A percentile compares a stretch with the other conserved stretches of the same genome.
Conservation (phyloP, 2,113 vertebrate species). For the Excalfactoria chinensis region DNA sequence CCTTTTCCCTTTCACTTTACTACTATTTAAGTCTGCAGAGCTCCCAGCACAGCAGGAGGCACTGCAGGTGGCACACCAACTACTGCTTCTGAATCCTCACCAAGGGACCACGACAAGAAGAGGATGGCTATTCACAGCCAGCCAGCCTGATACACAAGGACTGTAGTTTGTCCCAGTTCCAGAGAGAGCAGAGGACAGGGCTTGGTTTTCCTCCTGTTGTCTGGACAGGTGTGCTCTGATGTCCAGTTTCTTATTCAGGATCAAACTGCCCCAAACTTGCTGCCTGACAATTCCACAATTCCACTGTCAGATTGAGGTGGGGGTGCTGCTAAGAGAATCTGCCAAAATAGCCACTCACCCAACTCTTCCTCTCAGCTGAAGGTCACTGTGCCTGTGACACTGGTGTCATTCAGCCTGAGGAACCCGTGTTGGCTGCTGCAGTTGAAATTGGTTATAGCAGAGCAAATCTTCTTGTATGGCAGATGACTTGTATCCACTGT, state of each 20-base stretch:
- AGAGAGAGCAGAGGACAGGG: not conserved
- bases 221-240: not conserved
- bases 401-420: not conserved
- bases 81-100: not conserved
- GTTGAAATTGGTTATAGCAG: not conserved
- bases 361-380: not conserved
- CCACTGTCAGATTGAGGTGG: not conserved
- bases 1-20: not conserved
- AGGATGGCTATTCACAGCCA: not conserved
- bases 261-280: not conserved
- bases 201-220: not conserved
- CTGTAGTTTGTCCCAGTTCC: not conserved
- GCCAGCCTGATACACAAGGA: not conserved
- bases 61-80: not conserved
- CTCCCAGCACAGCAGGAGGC: not conserved
- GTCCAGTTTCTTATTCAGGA: not conserved
- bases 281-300: not conserved
- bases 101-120: accelerated
- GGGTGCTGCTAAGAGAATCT: not conserved
- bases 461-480: not conserved
- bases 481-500: not conserved
- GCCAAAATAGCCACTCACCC: constrained; percentile 24
- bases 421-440: not conserved
- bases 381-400: not conserved
- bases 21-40: not conserved